Conservation (phyloP, 2,888 invertebrate genomes). For the Napeogenes inachia region DNA sequence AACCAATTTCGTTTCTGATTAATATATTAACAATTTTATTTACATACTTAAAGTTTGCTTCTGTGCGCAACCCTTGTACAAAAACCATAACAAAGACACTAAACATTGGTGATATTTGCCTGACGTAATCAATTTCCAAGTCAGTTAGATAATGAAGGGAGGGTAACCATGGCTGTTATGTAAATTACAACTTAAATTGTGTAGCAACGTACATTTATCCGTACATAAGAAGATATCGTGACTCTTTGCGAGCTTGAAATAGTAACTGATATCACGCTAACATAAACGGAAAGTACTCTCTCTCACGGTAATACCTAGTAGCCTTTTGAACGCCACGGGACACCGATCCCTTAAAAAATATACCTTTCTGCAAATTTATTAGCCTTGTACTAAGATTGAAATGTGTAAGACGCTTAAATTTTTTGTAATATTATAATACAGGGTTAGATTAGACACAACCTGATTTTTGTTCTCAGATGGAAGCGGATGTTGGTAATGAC, state of each 20-base stretch:
- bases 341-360: slow-evolving; percentile 39
- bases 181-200: slow-evolving; percentile 33
- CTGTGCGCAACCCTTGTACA: no score
- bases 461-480: slow-evolving; percentile 64
- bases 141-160: slow-evolving; percentile 21
- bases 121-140: slow-evolving; percentile 27
- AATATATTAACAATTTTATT: no score
- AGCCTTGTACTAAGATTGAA: slow-evolving; percentile 35
- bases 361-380: not conserved
- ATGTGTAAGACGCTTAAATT: slow-evolving; percentile 45
- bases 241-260: slow-evolving; percentile 57
- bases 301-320: slow-evolving; percentile 44
- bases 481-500: slow-evolving; percentile 78
- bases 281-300: slow-evolving; percentile 50
- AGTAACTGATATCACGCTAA: slow-evolving; percentile 67
- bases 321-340: slow-evolving; percentile 56
- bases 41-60: no score
- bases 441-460: not conserved
- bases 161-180: slow-evolving; percentile 29
- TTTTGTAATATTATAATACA: no score
- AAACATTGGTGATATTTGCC: slow-evolving; percentile 11
- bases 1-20: no score
- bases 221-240: slow-evolving; percentile 59
- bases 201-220: slow-evolving; percentile 32
- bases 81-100: no score